Conservation (phyloP, 2,113 vertebrate genomes). For the Callorhinus ursinus region DNA sequence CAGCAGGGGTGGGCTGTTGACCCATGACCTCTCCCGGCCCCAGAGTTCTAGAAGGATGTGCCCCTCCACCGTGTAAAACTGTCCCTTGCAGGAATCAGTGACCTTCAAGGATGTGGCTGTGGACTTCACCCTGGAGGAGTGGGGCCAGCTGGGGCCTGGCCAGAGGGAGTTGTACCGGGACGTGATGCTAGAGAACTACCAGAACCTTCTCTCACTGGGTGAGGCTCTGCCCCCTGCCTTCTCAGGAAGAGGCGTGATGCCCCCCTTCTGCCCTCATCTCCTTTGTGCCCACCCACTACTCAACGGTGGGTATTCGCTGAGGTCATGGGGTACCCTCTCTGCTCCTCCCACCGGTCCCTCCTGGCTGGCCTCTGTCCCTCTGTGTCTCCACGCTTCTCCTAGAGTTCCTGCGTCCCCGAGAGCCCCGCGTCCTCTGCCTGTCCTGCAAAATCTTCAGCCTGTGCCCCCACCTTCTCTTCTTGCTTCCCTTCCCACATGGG, state of each 20-base stretch:
- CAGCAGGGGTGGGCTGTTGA: background rate
- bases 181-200: slow-evolving; percentile 16
- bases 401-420: too few relatives aligned
- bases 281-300: background rate
- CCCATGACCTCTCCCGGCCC: background rate
- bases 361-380: too few relatives aligned
- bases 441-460: background rate
- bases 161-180: background rate
- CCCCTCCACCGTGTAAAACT: background rate
- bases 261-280: background rate
- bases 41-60: background rate
- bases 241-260: background rate
- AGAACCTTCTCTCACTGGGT: slow-evolving; percentile 48
- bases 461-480: background rate
- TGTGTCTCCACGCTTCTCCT: background rate
- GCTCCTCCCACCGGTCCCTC: too few relatives aligned
- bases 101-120: slow-evolving; percentile 32
- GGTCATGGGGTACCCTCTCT: background rate
- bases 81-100: slow-evolving; percentile 19
- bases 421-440: background rate
- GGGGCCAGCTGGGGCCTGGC: slow-evolving; percentile 19
- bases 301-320: background rate
- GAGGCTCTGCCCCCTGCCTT: background rate
- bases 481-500: background rate
- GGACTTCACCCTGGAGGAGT: slow-evolving; percentile 56